A percentile compares a stretch with the other conserved stretches of the same genome.
Evolutionary conservation across 2,113 vertebrate genomes (phyloP).

Genomic region (Epinephelus cyanopodus): DNA sequence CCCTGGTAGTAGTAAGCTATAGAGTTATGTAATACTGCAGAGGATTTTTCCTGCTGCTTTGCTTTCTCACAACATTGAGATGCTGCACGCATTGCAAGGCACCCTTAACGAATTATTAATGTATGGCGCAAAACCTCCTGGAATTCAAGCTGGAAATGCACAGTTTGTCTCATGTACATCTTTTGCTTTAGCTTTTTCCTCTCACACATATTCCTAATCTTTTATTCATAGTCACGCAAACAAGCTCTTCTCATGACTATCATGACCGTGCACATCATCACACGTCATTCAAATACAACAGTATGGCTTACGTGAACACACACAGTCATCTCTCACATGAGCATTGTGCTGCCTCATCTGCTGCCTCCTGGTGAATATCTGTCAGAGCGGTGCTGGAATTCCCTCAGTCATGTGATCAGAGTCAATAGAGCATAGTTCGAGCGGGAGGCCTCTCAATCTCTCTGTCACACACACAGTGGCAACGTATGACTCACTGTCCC

Average conservation of each 20-base stretch:
- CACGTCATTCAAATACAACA: neutral
- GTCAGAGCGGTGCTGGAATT: constrained; percentile 65
- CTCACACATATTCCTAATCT: neutral
- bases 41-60: constrained; percentile 56
- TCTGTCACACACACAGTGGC: constrained; percentile 1
- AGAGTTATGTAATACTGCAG: constrained; percentile 85
- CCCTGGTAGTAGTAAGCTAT: constrained; percentile 63
- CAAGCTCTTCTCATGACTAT: neutral
- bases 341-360: constrained; percentile 33
- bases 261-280: neutral
- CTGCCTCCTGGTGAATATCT: constrained; percentile 32
- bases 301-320: constrained; percentile 10
- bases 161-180: neutral
- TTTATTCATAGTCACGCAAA: neutral
- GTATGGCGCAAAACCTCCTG: constrained; percentile 19
- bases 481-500: constrained; percentile 55
- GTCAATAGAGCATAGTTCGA: constrained; percentile 62
- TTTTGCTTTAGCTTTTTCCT: neutral
- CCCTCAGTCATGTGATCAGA: constrained; percentile 78
- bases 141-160: constrained; percentile 22
- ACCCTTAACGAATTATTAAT: constrained; percentile 70
- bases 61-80: constrained; percentile 68
- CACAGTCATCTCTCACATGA: constrained; percentile 30
- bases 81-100: constrained; percentile 55
- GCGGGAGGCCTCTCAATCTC: constrained; percentile 38